These are phyloP conservation scores for Epinephelus coioides DNA, from an alignment of 2,797 vertebrate species.

Conservation along the genomic window DNA sequence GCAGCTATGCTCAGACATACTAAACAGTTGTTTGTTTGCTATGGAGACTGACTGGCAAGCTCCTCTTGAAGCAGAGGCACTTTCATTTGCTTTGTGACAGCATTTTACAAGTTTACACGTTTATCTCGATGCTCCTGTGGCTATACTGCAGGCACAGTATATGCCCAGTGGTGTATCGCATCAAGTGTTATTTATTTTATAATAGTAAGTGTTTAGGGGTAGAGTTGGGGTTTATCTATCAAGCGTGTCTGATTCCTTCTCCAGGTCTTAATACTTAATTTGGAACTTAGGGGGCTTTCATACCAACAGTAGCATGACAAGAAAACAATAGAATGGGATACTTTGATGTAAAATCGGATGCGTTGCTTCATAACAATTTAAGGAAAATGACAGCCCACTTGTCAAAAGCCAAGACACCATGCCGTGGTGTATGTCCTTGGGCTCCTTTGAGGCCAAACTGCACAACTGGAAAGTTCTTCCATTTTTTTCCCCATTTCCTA, in stretches of 20 bases:
- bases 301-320: neutral
- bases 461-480: neutral
- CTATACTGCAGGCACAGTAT: conserved; percentile 2
- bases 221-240: neutral
- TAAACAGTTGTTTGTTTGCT: conserved; percentile 54
- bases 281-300: neutral
- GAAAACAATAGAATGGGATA: conserved; percentile 1
- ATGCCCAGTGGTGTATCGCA: neutral
- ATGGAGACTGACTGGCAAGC: conserved; percentile 11
- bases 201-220: neutral
- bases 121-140: conserved; percentile 7
- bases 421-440: neutral
- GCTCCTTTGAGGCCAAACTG: neutral
- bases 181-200: neutral
- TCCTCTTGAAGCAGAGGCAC: conserved; percentile 24
- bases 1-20: conserved; percentile 44
- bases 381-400: neutral
- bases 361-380: neutral
- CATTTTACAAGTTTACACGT: conserved; percentile 23
- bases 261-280: neutral
- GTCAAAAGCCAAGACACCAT: neutral
- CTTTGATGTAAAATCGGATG: neutral
- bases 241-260: neutral
- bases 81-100: conserved; percentile 34
- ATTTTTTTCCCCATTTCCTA: neutral